Conservation (phyloP, 2,113 vertebrate species). For the Cyanistes caeruleus region DNA sequence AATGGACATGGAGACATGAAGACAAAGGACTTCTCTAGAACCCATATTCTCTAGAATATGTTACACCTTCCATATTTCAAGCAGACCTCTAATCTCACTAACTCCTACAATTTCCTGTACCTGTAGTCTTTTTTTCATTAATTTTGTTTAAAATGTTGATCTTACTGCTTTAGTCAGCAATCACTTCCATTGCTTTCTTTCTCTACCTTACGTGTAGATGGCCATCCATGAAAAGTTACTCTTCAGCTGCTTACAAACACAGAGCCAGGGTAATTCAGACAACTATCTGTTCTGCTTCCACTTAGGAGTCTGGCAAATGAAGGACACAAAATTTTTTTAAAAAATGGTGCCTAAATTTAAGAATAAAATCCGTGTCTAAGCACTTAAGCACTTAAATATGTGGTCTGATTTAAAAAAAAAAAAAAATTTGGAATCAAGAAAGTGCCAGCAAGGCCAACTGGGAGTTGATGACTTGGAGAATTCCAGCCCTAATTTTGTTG, state of each 20-base stretch:
- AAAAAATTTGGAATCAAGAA: not conserved
- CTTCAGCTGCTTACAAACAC: not conserved
- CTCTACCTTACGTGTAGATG: not conserved
- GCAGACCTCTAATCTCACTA: not conserved
- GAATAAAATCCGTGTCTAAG: slow-evolving; percentile 25
- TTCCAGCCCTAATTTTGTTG: not conserved
- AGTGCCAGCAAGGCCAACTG: not conserved
- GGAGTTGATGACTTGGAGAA: not conserved
- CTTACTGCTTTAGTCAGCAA: not conserved
- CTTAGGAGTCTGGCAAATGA: not conserved
- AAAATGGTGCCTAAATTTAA: not conserved
- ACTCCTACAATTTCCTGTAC: not conserved
- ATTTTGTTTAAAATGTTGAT: not conserved
- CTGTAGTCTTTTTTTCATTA: not conserved
- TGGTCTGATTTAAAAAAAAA: not conserved
- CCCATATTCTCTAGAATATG: no score
- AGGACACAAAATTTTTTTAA: not conserved
- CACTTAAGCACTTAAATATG: slow-evolving; percentile 34
- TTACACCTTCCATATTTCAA: not conserved
- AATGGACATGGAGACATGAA: not conserved
- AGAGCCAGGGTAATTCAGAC: not conserved
- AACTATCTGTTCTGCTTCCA: slow-evolving; percentile 3
- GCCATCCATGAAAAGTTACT: not conserved
- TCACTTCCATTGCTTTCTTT: not conserved
- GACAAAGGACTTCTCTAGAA: not conserved